These are phyloP conservation scores for Eurytoma californica DNA, from an alignment of 2,888 invertebrate genomes.

Conservation along the genomic window DNA sequence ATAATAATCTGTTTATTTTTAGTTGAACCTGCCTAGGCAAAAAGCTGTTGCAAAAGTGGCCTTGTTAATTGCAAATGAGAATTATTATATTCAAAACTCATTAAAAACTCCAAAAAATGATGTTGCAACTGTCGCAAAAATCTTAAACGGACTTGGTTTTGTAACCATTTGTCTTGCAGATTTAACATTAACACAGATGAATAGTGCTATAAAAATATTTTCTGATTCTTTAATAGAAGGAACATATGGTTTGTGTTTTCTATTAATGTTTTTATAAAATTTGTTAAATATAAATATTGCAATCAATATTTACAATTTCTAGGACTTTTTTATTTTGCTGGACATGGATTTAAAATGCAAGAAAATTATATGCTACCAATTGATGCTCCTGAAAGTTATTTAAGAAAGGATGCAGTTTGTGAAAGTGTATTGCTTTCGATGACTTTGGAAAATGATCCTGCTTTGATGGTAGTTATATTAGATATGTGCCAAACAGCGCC, in stretches of 20 bases:
- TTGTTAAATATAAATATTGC: not conserved
- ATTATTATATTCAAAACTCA: slow-evolving; percentile 63
- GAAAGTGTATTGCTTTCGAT: slow-evolving; percentile 68
- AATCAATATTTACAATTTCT: slow-evolving; percentile 19
- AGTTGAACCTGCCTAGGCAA: slow-evolving; percentile 64
- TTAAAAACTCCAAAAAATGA: slow-evolving; percentile 68
- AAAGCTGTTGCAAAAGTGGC: slow-evolving; percentile 69
- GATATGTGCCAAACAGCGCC: slow-evolving; percentile 72
- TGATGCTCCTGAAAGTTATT: slow-evolving; percentile 67
- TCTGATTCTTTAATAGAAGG: slow-evolving; percentile 65
- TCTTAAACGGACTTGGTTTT: slow-evolving; percentile 68
- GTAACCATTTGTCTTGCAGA: slow-evolving; percentile 68
- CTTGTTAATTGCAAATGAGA: slow-evolving; percentile 69
- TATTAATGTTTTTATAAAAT: not conserved
- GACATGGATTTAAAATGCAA: slow-evolving; percentile 72
- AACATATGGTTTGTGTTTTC: slow-evolving; percentile 66
- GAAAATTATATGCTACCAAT: slow-evolving; percentile 71
- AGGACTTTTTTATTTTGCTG: slow-evolving; percentile 72
- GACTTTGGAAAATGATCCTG: slow-evolving; percentile 65
- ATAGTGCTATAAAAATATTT: slow-evolving; percentile 67
- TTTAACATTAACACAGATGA: slow-evolving; percentile 68
- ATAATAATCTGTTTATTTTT: slow-evolving; percentile 14
- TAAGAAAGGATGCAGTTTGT: slow-evolving; percentile 66
- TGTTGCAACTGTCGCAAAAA: slow-evolving; percentile 64
- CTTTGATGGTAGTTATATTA: slow-evolving; percentile 68